A percentile compares a stretch with the other conserved stretches of the same genome.
phyloP scores from a whole-genome alignment of 2,113 vertebrate genomes.

The Aegotheles bennettii region DNA sequence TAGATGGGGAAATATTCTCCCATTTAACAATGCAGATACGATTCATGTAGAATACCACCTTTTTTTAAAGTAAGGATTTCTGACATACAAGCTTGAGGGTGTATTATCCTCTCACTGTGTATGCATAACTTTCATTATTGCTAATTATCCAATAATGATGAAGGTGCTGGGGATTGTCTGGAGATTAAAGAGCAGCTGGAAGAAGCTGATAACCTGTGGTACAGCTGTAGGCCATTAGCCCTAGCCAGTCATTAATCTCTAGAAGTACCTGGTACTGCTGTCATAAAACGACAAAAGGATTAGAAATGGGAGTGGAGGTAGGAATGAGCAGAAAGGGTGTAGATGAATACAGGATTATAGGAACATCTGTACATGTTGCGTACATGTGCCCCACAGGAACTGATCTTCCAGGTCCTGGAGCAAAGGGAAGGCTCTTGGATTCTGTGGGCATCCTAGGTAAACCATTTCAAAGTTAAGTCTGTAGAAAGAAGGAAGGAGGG shows the following conservation, averaged over 20 bases:
- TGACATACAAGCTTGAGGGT: neutral
- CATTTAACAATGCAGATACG: neutral
- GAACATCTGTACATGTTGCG: neutral
- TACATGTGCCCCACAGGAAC: neutral
- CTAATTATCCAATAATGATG: slow-evolving; percentile 50
- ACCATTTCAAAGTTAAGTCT: neutral
- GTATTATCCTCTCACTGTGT: slow-evolving; percentile 7
- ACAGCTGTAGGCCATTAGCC: slow-evolving; percentile 53
- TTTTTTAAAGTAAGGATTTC: neutral
- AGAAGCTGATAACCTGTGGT: slow-evolving; percentile 71
- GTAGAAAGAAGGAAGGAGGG: neutral
- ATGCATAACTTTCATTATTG: slow-evolving; percentile 34
- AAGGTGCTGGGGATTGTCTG: slow-evolving; percentile 49
- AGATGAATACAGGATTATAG: neutral
- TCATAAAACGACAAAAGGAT: slow-evolving; percentile 46
- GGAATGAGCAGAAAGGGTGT: neutral
- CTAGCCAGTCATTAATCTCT: slow-evolving; percentile 61
- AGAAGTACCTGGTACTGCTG: slow-evolving; percentile 55
- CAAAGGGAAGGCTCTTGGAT: neutral
- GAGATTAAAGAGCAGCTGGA: slow-evolving; percentile 67
- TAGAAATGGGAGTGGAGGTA: neutral
- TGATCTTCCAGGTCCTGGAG: neutral
- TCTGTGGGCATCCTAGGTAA: neutral
- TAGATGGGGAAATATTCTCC: neutral
- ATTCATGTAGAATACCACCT: neutral